Conservation (phyloP, 2,113 vertebrate species). For the Semnornis frantzii region DNA sequence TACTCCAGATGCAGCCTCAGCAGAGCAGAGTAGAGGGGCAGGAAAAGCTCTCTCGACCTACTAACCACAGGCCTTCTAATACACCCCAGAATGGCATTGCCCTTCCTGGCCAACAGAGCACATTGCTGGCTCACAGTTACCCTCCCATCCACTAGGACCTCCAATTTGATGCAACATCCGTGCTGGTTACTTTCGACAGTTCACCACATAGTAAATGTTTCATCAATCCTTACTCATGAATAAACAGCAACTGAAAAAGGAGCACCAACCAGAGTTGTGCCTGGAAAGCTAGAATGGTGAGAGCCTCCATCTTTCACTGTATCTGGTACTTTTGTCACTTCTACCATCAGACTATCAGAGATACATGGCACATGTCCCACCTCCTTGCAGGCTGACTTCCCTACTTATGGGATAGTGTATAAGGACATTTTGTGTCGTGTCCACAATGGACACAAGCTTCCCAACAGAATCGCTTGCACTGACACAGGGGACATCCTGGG, state of each 20-base stretch:
- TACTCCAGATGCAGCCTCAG: no score
- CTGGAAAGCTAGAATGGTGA: background rate
- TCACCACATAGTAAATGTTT: background rate
- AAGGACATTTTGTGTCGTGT: background rate
- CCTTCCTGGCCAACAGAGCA: no score
- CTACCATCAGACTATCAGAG: background rate
- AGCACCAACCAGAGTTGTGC: background rate
- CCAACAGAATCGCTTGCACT: background rate
- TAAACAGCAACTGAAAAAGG: background rate
- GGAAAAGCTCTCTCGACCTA: no score
- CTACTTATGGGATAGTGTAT: background rate
- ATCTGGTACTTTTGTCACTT: background rate
- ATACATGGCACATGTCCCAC: fast-evolving
- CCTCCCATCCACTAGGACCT: no score
- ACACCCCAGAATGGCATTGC: no score
- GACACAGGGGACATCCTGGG: background rate
- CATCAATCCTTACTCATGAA: background rate
- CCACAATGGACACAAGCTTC: background rate
- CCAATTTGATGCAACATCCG: background rate
- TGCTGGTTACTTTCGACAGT: background rate
- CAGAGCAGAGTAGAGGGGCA: no score
- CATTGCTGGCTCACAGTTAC: no score
- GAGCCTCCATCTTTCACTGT: background rate
- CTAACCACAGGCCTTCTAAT: no score
- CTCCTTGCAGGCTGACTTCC: background rate